phyloP scores from a whole-genome alignment of 1,140 invertebrate species.

The Brachionus rotundiformis region DNA sequence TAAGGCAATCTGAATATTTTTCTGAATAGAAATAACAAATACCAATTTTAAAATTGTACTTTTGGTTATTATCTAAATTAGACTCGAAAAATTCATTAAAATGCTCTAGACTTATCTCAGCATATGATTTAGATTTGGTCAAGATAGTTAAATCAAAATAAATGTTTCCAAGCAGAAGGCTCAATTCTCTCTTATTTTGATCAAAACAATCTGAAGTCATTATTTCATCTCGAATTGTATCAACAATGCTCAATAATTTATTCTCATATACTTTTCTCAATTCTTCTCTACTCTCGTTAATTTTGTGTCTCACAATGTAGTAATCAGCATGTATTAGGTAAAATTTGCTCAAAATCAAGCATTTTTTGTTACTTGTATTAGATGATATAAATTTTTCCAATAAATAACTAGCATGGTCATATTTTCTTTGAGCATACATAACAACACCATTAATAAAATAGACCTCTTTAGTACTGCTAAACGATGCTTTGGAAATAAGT shows the following conservation, averaged over 20 bases:
- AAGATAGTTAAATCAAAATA: constrained; percentile 13
- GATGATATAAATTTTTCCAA: not conserved
- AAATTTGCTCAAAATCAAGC: not conserved
- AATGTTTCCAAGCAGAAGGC: not conserved
- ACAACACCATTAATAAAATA: constrained; percentile 27
- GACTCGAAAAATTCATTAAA: not conserved
- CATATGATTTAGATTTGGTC: not conserved
- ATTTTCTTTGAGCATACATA: not conserved
- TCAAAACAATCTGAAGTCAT: not conserved
- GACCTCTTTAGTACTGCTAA: not conserved
- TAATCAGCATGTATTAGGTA: not conserved
- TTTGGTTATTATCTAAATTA: not conserved
- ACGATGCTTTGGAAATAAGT: not conserved
- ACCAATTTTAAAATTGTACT: not conserved
- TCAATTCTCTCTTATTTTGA: not conserved
- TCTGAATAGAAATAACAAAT: not conserved
- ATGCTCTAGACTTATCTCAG: not conserved
- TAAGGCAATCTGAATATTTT: not conserved
- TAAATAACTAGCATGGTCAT: not conserved
- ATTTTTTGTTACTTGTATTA: not conserved
- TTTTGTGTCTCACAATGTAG: not conserved
- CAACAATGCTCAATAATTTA: not conserved
- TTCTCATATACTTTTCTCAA: not conserved
- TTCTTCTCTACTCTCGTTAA: not conserved
- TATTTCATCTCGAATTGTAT: not conserved